phyloP scores from a whole-genome alignment of 2,113 vertebrate genomes.

The Aphelocoma coerulescens region DNA sequence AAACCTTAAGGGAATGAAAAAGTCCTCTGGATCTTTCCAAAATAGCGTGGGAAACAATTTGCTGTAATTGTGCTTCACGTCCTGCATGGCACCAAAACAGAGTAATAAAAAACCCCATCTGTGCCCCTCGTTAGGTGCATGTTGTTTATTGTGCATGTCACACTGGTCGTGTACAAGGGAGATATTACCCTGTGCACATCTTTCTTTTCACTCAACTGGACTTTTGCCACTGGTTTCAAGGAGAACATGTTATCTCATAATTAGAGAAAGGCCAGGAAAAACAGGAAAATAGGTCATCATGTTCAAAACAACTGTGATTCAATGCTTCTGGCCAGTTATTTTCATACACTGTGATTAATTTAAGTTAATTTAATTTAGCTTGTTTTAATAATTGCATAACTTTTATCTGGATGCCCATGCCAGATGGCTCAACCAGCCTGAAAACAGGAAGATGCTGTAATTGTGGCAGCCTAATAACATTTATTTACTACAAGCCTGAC shows the following conservation, averaged over 20 bases:
- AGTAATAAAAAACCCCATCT: not conserved
- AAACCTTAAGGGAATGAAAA: not conserved
- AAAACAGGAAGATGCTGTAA: conserved; percentile 49
- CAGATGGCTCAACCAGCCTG: conserved; percentile 27
- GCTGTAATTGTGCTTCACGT: not conserved
- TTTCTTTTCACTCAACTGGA: not conserved
- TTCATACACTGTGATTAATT: conserved; percentile 45
- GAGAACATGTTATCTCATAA: not conserved
- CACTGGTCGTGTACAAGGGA: not conserved
- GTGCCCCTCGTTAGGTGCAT: not conserved
- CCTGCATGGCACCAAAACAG: not conserved
- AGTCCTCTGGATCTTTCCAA: not conserved
- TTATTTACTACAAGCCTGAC: conserved; percentile 46
- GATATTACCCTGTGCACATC: not conserved
- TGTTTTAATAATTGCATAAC: conserved; percentile 52
- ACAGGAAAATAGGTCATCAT: conserved; percentile 46
- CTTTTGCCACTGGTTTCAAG: not conserved
- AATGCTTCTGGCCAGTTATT: conserved; percentile 39
- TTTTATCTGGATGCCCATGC: conserved; percentile 42
- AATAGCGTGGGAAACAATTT: not conserved
- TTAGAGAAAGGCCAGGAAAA: conserved; percentile 28
- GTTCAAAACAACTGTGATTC: conserved; percentile 14
- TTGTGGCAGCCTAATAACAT: conserved; percentile 25
- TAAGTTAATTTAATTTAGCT: conserved; percentile 66
- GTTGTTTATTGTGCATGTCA: not conserved